phyloP scores from a whole-genome alignment of 2,888 invertebrate genomes.

The Spodoptera exigua region DNA sequence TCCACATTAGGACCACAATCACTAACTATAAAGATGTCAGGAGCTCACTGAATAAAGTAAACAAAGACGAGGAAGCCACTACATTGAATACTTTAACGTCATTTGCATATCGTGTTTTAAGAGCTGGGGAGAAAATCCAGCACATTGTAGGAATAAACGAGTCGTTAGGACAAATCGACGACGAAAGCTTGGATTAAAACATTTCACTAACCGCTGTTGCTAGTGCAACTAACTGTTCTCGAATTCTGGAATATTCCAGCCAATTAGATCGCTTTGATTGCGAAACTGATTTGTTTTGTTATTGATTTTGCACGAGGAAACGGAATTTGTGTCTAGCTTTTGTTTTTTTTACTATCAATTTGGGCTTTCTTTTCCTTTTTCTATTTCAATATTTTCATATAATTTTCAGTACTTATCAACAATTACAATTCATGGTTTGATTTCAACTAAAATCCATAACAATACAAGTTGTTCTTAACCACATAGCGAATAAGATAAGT shows the following conservation, averaged over 20 bases:
- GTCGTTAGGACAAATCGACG: conserved; percentile 67
- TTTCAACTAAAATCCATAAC: no score
- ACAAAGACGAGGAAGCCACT: conserved; percentile 52
- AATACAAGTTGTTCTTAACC: no score
- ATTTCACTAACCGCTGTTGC: conserved; percentile 53
- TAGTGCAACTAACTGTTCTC: conserved; percentile 51
- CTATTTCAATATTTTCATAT: no score
- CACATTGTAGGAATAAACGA: conserved; percentile 51
- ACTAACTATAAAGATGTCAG: conserved; percentile 49
- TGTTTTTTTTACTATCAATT: background rate
- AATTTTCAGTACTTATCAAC: no score
- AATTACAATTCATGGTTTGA: no score
- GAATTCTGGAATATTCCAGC: conserved; percentile 53
- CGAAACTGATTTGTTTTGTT: conserved; percentile 45
- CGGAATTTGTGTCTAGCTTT: conserved; percentile 12
- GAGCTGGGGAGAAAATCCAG: conserved; percentile 46
- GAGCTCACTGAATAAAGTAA: conserved; percentile 43
- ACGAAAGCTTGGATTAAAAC: conserved; percentile 66
- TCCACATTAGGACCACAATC: conserved; percentile 38
- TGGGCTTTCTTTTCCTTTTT: no score
- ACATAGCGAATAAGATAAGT: no score
- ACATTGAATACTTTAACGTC: conserved; percentile 59
- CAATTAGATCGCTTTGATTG: conserved; percentile 53
- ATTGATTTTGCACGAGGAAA: conserved; percentile 48
- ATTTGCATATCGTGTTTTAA: conserved; percentile 71